Conservation (phyloP, 2,113 vertebrate genomes). For the Atherinomorus stipes region DNA sequence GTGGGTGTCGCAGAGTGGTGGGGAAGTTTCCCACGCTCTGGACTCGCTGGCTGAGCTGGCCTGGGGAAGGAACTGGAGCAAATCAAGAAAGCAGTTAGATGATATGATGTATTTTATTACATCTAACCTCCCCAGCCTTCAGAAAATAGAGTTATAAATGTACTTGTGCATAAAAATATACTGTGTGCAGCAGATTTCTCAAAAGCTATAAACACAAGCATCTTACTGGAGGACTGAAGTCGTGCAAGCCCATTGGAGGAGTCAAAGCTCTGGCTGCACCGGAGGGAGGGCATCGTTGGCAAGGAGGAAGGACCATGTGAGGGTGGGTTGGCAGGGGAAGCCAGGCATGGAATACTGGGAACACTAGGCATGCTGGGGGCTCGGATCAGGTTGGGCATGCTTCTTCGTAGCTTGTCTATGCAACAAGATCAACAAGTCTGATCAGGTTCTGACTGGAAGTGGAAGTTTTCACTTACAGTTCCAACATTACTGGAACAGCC, state of each 20-base stretch:
- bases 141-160: not conserved
- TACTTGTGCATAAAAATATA: constrained; percentile 22
- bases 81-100: not conserved
- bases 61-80: constrained; percentile 89
- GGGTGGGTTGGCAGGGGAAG: constrained; percentile 74
- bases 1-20: constrained; percentile 84
- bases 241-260: constrained; percentile 91
- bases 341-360: constrained; percentile 87
- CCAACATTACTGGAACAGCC: not conserved
- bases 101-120: not conserved
- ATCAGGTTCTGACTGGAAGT: constrained; percentile 7
- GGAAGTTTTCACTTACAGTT: not conserved
- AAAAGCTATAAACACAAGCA: not conserved
- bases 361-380: constrained; percentile 93
- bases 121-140: not conserved
- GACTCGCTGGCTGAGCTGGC: constrained; percentile 91
- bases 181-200: not conserved
- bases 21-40: constrained; percentile 95
- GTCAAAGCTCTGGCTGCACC: constrained; percentile 97
- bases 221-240: constrained; percentile 94
- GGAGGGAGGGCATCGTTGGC: constrained; percentile 85
- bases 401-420: constrained; percentile 94
- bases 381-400: constrained; percentile 94
- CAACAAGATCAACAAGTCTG: constrained; percentile 45
- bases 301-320: constrained; percentile 86